Conservation (phyloP, 2,113 vertebrate species). For the Actinemys pallida region DNA sequence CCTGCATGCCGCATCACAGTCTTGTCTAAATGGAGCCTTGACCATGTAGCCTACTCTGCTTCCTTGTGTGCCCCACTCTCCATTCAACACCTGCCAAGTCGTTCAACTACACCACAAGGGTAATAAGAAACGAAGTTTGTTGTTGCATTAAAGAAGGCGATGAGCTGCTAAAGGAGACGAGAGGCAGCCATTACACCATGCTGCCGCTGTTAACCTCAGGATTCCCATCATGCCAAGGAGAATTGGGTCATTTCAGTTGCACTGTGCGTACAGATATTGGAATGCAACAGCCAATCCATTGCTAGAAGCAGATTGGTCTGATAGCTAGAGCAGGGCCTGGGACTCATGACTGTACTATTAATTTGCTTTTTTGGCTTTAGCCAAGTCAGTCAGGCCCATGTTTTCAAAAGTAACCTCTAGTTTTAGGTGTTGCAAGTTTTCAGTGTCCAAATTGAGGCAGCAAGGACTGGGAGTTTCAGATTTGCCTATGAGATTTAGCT, state of each 20-base stretch:
- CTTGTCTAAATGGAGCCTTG: neutral
- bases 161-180: neutral
- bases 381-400: accelerated
- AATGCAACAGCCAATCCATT: neutral
- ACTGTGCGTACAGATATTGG: neutral
- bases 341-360: accelerated
- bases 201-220: neutral
- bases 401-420: neutral
- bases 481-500: accelerated
- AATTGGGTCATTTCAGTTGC: neutral
- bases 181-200: neutral
- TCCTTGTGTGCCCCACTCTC: too few species aligned
- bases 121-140: neutral
- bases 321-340: neutral
- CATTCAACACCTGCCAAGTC: neutral
- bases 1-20: neutral
- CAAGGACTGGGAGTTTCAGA: neutral
- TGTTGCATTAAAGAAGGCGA: neutral
- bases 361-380: neutral
- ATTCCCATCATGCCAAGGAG: neutral
- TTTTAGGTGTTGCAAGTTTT: neutral
- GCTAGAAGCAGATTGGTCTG: neutral
- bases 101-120: too few species aligned
- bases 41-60: too few species aligned
- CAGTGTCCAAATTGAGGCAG: neutral